Percentiles rank a stretch among this genome's conserved stretches.
These are phyloP conservation scores for Patagioenas fasciata DNA, from an alignment of 2,113 vertebrate genomes.

Conservation along the genomic window DNA sequence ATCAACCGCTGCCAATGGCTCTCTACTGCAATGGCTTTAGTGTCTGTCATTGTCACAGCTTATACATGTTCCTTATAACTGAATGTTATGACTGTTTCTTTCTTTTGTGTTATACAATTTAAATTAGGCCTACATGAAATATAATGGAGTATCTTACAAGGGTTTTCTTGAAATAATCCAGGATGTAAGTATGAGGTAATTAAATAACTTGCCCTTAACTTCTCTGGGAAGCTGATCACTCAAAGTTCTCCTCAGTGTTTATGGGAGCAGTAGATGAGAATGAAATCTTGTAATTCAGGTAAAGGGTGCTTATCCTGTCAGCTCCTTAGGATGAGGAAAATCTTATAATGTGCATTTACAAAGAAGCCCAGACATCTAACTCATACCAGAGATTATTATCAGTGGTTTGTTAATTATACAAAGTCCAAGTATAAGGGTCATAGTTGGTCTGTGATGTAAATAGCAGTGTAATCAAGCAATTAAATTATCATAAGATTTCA, in stretches of 20 bases:
- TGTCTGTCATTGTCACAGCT: slow-evolving; percentile 3
- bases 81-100: not conserved
- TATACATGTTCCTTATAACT: not conserved
- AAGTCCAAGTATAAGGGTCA: not conserved
- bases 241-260: not conserved
- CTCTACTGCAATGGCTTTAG: not conserved
- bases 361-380: not conserved
- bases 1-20: not conserved
- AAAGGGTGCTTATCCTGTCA: not conserved
- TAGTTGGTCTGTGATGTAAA: not conserved
- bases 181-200: not conserved
- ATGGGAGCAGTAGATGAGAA: not conserved
- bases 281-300: not conserved
- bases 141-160: not conserved
- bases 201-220: not conserved
- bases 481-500: not conserved
- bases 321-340: not conserved
- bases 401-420: not conserved
- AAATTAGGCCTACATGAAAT: not conserved
- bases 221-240: not conserved
- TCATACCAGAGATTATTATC: not conserved
- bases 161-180: not conserved
- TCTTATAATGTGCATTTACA: not conserved
- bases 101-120: not conserved
- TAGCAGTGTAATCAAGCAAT: not conserved